phyloP scores from a whole-genome alignment of 2,797 vertebrate species.

The Aratinga solstitialis region DNA sequence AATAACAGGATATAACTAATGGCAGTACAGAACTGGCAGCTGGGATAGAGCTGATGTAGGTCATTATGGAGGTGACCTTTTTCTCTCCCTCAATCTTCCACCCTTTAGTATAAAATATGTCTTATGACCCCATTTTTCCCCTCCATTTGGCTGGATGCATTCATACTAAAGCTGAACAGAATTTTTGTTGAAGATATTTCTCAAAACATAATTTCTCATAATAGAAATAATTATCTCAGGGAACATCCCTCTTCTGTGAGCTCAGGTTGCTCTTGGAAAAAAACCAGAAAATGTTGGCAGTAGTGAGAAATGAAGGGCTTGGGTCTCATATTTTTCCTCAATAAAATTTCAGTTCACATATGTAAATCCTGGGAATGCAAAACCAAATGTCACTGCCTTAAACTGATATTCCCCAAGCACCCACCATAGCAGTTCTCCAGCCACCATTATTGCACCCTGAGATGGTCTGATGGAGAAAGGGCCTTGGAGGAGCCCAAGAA shows the following conservation, averaged over 20 bases:
- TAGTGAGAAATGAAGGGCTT: background rate
- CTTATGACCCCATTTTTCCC: background rate
- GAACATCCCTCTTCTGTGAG: background rate
- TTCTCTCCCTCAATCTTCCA: background rate
- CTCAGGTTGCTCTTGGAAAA: background rate
- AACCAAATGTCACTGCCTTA: background rate
- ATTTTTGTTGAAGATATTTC: background rate
- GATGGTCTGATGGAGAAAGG: background rate
- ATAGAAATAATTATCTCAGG: background rate
- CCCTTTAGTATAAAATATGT: background rate
- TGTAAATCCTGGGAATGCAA: background rate
- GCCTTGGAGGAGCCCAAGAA: background rate
- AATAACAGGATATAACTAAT: background rate
- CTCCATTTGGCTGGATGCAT: background rate
- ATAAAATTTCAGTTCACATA: background rate
- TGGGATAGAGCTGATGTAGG: background rate
- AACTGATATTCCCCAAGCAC: background rate
- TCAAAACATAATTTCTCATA: background rate
- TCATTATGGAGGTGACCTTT: background rate
- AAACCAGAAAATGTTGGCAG: background rate
- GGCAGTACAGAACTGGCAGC: background rate
- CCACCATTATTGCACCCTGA: background rate
- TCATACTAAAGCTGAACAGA: background rate
- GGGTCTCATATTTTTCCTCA: background rate
- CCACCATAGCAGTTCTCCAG: background rate